Base-by-base conservation (phyloP, 2,888 invertebrate genomes). In the Pseudolycoriella hygida region DNA sequence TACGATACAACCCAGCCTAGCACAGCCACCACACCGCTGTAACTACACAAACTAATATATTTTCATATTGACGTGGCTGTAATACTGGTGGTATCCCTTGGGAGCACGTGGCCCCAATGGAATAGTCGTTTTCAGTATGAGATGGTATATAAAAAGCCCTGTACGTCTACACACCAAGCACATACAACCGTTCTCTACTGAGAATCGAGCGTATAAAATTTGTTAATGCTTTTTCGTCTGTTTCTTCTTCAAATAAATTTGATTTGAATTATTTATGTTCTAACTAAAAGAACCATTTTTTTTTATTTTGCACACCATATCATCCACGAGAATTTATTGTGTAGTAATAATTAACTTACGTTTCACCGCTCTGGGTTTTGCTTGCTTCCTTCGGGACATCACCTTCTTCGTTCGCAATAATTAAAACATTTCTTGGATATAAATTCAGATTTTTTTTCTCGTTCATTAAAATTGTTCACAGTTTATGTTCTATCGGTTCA, bases 321-420 rank as follows among this genome's bases (percentile, higher is more conserved):
- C 15, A 37, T n/a, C 37, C n/a, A 37, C 11, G 12, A n/a, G 37
- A 10, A 40, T 40, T 6, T 19, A 14, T 14, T 42, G 14, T 25
- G 34, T 37, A 44, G 17, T 11, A 10, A 25, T n/a, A 17, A 17
- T 40, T 11, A 17, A 71, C 76, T 76, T 67, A 78, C 78, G 71
- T 70, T 77, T 77, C 51, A 77, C 68, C 50, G 77, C 75, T 57
- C 78, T 70, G 52, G 79, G 79, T 57, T 78, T 78, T 40, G 77
- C 77, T 60, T 79, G 79, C 62, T 79, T 79, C 56, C 78, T 69
- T 54, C 79, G 71, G 53, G 79, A 77, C 79, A 79, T 73, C 41
- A 34, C 45, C 41, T 19, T 20, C 40, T 25, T 42, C 25, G 18
- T 14, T 42, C 25, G 11, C 25, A 18, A 10, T 5, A 14, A 5